These are phyloP conservation scores for Dryobates pubescens DNA, from an alignment of 2,797 vertebrate species.

Conservation along the genomic window DNA sequence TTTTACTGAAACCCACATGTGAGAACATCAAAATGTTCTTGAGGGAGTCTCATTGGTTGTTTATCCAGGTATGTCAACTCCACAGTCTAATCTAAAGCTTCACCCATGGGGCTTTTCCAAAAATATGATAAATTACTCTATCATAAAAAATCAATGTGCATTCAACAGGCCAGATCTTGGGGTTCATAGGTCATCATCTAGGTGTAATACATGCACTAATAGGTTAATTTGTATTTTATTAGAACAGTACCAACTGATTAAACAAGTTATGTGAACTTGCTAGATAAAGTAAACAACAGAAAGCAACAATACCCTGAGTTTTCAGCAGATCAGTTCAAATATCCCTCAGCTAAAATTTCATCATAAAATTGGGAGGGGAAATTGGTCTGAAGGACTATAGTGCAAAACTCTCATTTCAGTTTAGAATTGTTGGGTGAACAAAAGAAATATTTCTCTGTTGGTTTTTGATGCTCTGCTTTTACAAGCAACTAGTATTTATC, in stretches of 20 bases:
- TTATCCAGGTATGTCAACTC: conserved; percentile 40
- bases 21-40: conserved; percentile 55
- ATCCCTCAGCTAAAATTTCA: neutral
- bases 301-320: neutral
- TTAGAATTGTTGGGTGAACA: neutral
- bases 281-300: neutral
- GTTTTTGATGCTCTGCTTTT: neutral
- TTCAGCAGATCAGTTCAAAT: neutral
- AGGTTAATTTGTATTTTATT: neutral
- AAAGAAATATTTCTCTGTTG: neutral
- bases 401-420: neutral
- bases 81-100: conserved; percentile 27
- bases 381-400: neutral
- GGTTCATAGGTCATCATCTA: neutral
- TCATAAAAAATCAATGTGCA: neutral
- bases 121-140: conserved; percentile 7
- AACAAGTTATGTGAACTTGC: neutral
- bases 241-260: neutral
- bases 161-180: neutral
- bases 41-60: neutral
- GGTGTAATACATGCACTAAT: neutral
- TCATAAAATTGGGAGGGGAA: neutral
- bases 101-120: neutral
- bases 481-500: neutral
- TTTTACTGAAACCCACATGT: conserved; percentile 58